These are phyloP conservation scores for Dasypolia templi DNA, from an alignment of 2,888 invertebrate species.

Conservation along the genomic window DNA sequence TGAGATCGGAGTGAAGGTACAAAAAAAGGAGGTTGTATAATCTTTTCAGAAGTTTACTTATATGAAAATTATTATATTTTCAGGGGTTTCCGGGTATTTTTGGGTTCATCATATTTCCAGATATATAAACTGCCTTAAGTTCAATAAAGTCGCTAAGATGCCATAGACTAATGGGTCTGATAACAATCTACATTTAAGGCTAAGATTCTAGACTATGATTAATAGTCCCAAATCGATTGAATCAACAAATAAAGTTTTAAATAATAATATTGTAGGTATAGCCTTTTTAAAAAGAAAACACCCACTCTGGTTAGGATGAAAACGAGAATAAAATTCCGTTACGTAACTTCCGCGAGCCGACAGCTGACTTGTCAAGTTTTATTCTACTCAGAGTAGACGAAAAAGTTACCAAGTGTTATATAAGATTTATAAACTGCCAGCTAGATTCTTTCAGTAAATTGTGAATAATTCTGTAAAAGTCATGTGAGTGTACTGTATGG, in stretches of 20 bases:
- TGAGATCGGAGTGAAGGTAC: background rate
- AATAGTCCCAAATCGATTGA: background rate
- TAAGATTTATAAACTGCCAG: slow-evolving; percentile 14
- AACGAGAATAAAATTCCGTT: slow-evolving; percentile 17
- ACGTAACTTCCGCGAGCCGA: slow-evolving; percentile 24
- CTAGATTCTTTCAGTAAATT: slow-evolving; percentile 8
- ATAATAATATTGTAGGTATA: background rate
- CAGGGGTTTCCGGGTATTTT: background rate
- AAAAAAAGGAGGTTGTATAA: background rate
- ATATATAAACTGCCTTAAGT: background rate
- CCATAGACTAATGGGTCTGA: too few relatives aligned
- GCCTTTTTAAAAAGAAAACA: background rate
- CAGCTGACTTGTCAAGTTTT: slow-evolving; percentile 32
- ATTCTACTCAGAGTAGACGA: slow-evolving; percentile 20
- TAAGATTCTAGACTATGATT: background rate
- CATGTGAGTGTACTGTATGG: background rate
- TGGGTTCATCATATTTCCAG: background rate
- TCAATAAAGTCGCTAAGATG: background rate
- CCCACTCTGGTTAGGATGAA: background rate
- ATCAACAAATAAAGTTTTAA: background rate
- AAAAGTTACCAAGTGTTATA: slow-evolving; percentile 21
- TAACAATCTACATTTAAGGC: background rate
- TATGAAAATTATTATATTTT: background rate
- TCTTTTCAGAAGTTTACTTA: background rate
- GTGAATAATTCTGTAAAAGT: slow-evolving; percentile 15